Evolutionary conservation across 2,888 invertebrate species (phyloP), one percentile per base, ranked within the genome.

Genomic region (Parnassius apollo): DNA sequence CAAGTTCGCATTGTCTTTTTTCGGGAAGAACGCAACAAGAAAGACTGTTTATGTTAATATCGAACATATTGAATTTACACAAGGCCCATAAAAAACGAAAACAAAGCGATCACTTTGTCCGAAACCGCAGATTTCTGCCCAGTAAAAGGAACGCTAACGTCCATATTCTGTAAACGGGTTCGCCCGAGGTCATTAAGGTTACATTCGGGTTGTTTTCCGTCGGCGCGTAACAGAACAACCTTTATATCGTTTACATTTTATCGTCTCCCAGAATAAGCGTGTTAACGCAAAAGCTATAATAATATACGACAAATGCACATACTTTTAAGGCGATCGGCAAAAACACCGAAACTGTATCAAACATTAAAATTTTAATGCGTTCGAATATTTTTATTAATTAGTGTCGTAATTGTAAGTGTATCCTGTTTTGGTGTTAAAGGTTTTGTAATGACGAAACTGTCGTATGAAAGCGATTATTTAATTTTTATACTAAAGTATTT

Each of bases 131-230:
- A 65, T 69, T 64, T 66, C 66, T 67, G 59, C 46, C 44, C 60
- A 52, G 66, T 61, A 67, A 71, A 69, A 70, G 68, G 67, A 71
- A 62, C 57, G 62, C 61, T 64, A 61, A 66, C 64, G 58, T 62
- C 68, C 62, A 64, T 67, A 70, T 67, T 71, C 65, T 63, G 68
- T 65, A 64, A 75, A 76, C 75, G 73, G 73, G 78, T 78, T 78
- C 75, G 68, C 52, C 62, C 64, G 75, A 78, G 78, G 78, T 77
- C 76, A 72, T 75, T 73, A 72, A 69, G 76, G 79, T 76, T 75
- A 74, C 65, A 71, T 76, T 74, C 69, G 68, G 72, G 68, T 72
- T 70, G 65, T 70, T 70, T 70, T 67, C 57, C 68, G 65, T 59
- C 65, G 53, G 49, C 59, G 66, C 35, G 55, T 57, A 53, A 56